phyloP scores from a whole-genome alignment of 1,140 invertebrate species.

The Limonius californicus region DNA sequence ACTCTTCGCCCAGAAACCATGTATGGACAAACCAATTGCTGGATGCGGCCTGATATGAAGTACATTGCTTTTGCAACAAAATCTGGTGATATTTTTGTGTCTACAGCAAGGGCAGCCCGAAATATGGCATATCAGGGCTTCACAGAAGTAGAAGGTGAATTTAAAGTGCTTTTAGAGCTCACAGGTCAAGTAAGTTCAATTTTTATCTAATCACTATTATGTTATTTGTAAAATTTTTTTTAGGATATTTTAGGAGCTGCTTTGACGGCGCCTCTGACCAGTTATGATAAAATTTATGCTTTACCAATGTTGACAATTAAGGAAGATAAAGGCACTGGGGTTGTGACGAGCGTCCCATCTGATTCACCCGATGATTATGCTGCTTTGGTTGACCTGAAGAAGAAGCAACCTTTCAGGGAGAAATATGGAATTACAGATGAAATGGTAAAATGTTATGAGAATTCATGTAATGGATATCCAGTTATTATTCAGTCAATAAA shows the following conservation, averaged over 20 bases:
- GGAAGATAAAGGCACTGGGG: conserved; percentile 95
- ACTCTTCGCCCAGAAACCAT: conserved; percentile 98
- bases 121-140: conserved; percentile 98
- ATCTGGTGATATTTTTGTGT: conserved; percentile 78
- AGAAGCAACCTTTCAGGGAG: conserved; percentile 88
- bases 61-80: conserved; percentile 81
- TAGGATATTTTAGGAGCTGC: conserved; percentile 74
- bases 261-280: conserved; percentile 80
- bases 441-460: conserved; percentile 63
- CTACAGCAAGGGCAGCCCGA: conserved; percentile 78
- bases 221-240: not conserved
- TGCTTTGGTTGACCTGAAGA: conserved; percentile 91
- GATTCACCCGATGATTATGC: conserved; percentile 99
- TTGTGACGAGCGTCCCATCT: conserved; percentile 97
- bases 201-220: not conserved
- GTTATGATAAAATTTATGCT: conserved; percentile 81
- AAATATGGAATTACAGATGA: conserved; percentile 92
- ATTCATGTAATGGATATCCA: not conserved
- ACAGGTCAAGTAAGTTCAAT: conserved; percentile 59
- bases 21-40: conserved; percentile 99
- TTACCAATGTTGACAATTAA: conserved; percentile 98
- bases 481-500: no score
- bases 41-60: conserved; percentile 92
- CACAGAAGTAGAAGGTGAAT: conserved; percentile 74
- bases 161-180: conserved; percentile 67